These are phyloP conservation scores for Cantharis nigra DNA, from an alignment of 2,888 invertebrate species.

Conservation along the genomic window DNA sequence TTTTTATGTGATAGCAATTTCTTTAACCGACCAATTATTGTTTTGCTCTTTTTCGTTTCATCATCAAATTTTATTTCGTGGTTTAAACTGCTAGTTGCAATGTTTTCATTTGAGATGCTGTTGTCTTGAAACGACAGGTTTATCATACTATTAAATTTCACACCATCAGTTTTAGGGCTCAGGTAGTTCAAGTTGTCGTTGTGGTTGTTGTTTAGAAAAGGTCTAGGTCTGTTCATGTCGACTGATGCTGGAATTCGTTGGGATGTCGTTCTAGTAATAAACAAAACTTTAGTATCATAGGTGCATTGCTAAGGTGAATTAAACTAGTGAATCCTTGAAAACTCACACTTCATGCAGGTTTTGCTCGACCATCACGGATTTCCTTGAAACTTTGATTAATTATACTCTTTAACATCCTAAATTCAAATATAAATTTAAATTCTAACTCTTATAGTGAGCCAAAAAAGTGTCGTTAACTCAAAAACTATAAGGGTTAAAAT, in stretches of 20 bases:
- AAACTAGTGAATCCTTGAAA: too few species aligned
- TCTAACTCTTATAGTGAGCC: too few species aligned
- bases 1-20: conserved; percentile 31
- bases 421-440: too few species aligned
- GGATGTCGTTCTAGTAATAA: not conserved
- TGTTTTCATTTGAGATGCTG: conserved; percentile 26
- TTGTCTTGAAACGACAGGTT: conserved; percentile 36
- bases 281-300: not conserved
- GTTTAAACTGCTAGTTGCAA: conserved; percentile 38
- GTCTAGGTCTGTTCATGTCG: not conserved
- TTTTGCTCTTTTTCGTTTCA: conserved; percentile 34
- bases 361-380: too few species aligned
- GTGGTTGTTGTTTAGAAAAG: not conserved
- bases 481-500: too few species aligned
- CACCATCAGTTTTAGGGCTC: conserved; percentile 35
- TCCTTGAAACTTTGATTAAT: too few species aligned
- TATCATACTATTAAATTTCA: conserved; percentile 43
- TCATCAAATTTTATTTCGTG: conserved; percentile 31
- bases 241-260: not conserved
- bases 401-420: too few species aligned
- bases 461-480: too few species aligned
- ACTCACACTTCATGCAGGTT: too few species aligned
- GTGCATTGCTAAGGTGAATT: too few species aligned
- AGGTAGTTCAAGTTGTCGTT: conserved; percentile 50
- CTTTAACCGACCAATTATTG: conserved; percentile 34